Evolutionary conservation across 2,113 vertebrate species (phyloP), one percentile per base, ranked within the genome.

Genomic region (Acrocephalus arundinaceus): DNA sequence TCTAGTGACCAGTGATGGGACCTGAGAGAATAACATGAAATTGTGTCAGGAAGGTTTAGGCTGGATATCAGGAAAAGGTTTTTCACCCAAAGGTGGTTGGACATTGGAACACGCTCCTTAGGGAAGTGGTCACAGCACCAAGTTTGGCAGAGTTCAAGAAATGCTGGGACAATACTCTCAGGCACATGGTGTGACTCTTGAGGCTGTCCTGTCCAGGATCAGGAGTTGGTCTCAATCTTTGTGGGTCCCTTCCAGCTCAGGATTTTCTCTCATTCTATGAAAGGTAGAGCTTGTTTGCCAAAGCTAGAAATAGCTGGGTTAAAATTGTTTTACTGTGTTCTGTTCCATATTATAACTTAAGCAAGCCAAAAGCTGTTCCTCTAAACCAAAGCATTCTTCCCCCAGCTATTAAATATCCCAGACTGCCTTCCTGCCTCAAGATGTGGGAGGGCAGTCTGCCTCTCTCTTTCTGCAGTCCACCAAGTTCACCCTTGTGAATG

Each of bases 381-480:
- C 89, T 68, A 95, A 97, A 95, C 93, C 94, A 90, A 95, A 92
- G 96, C 85, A 80, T 93, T 95, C 88, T 92, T 95, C 90, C 72
- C 58, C 51, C 23, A 62, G 95, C 90, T 96, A 94, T 96, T 93
- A 96, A 96, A 83, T 94, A 93, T 93, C 88, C 94, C 92, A 93
- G 90, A 80, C 86, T 94, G 94, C 88, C 18, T 93, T 93, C 87
- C 87, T 87, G 91, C 93, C n/a, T 95, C 82, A 48, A 83, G 75
- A 88, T 90, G 91, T 88, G 75, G 89, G 92, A 93, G 89, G 67
- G 78, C 62, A 62, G 76, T 25, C 87, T 85, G 73, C 67, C 59
- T 77, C 75, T 68, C 76, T 27, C 35, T 62, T 74, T 84, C 78
- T 54, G 22, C 61, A 88, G 68, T 51, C 71, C 71, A 63, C 1